Conservation (phyloP, 2,888 invertebrate species). For the Nomada hirtipes region DNA sequence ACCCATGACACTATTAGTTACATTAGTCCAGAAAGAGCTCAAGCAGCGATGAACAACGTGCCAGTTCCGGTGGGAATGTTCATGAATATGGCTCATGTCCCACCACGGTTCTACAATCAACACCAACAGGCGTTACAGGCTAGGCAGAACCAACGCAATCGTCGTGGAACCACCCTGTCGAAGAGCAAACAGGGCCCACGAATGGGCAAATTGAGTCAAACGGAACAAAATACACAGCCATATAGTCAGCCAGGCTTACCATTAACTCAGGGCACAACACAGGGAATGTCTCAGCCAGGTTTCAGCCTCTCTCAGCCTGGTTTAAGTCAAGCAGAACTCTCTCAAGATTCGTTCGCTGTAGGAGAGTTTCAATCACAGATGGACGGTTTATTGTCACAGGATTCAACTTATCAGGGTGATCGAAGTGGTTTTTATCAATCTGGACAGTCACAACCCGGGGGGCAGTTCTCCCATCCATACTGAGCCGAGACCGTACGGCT, state of each 20-base stretch:
- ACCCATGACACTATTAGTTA: slow-evolving; percentile 96
- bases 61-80: slow-evolving; percentile 98
- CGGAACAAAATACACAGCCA: slow-evolving; percentile 90
- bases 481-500: slow-evolving; percentile 85
- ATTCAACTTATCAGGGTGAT: slow-evolving; percentile 92
- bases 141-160: slow-evolving; percentile 84
- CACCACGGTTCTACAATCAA: slow-evolving; percentile 91
- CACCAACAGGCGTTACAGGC: slow-evolving; percentile 89
- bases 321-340: slow-evolving; percentile 90
- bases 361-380: slow-evolving; percentile 96
- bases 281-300: slow-evolving; percentile 90
- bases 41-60: slow-evolving; percentile 90
- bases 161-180: slow-evolving; percentile 69
- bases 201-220: slow-evolving; percentile 86
- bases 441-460: slow-evolving; percentile 84
- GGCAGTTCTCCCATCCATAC: slow-evolving; percentile 89
- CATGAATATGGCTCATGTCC: slow-evolving; percentile 94
- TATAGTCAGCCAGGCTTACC: slow-evolving; percentile 85
- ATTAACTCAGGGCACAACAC: slow-evolving; percentile 85
- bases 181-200: slow-evolving; percentile 78
- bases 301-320: slow-evolving; percentile 89
- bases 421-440: slow-evolving; percentile 87
- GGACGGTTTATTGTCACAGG: slow-evolving; percentile 97
- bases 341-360: slow-evolving; percentile 93
- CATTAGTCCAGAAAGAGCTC: slow-evolving; percentile 94